phyloP scores from a whole-genome alignment of 2,888 invertebrate species.

The Crematogaster levior region DNA sequence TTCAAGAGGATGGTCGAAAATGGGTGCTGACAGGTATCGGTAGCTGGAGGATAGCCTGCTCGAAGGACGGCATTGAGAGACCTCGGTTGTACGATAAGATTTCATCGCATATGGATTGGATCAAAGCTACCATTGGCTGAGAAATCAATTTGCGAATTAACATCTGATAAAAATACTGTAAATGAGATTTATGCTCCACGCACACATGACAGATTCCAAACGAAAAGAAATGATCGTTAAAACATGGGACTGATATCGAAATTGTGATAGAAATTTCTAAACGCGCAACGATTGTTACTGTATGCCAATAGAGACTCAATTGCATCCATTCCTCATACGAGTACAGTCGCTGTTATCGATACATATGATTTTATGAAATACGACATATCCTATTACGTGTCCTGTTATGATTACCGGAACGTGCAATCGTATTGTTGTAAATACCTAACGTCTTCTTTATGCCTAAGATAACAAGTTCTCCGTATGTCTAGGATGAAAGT shows the following conservation, averaged over 20 bases:
- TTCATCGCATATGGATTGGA: slow-evolving; percentile 94
- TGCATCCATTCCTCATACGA: not conserved
- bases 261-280: slow-evolving; percentile 51
- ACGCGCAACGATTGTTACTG: not conserved
- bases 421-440: slow-evolving; percentile 25
- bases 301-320: not conserved
- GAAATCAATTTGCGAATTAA: not conserved
- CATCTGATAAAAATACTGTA: not conserved
- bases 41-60: slow-evolving; percentile 95
- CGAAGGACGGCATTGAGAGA: slow-evolving; percentile 91
- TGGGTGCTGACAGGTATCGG: slow-evolving; percentile 94
- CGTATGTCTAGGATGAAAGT: not conserved
- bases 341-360: slow-evolving; percentile 10
- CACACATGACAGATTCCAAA: not conserved
- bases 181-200: slow-evolving; percentile 31
- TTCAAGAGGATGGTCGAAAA: slow-evolving; percentile 89
- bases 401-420: not conserved
- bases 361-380: not conserved
- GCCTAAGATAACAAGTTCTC: slow-evolving; percentile 44
- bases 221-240: not conserved
- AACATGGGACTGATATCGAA: slow-evolving; percentile 53
- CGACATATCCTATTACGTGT: not conserved
- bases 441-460: slow-evolving; percentile 54
- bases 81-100: slow-evolving; percentile 94
- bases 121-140: slow-evolving; percentile 90